Evolutionary conservation across 2,113 vertebrate species (phyloP).

Genomic region (Colossoma macropomum): DNA sequence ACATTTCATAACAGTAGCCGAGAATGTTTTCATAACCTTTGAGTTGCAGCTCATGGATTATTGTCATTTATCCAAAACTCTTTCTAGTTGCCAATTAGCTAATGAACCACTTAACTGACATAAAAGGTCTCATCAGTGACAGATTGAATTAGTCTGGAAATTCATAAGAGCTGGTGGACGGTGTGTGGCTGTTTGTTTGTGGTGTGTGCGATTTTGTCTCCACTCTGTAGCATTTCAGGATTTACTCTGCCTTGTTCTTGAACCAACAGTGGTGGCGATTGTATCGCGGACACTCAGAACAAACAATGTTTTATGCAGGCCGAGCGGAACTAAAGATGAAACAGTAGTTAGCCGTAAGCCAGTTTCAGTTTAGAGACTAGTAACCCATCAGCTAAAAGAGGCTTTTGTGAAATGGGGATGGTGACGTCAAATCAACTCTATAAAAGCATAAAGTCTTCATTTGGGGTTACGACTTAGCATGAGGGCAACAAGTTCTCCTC

Average conservation of each 20-base stretch:
- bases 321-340: slow-evolving; percentile 98
- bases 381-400: slow-evolving; percentile 83
- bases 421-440: slow-evolving; percentile 91
- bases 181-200: background rate
- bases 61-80: background rate
- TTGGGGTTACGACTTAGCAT: slow-evolving; percentile 80
- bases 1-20: background rate
- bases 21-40: background rate
- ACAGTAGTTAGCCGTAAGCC: slow-evolving; percentile 89
- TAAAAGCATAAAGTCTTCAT: slow-evolving; percentile 85
- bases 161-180: background rate
- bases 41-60: background rate
- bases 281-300: slow-evolving; percentile 83
- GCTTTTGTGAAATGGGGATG: slow-evolving; percentile 85
- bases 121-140: background rate
- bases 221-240: slow-evolving; percentile 59
- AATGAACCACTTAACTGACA: too few relatives aligned
- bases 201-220: background rate
- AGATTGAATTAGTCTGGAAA: background rate
- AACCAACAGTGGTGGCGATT: slow-evolving; percentile 75
- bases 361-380: slow-evolving; percentile 88
- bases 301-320: slow-evolving; percentile 89
- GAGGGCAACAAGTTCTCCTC: slow-evolving; percentile 78
- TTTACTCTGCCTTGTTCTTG: slow-evolving; percentile 66
- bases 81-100: background rate